Conservation (phyloP, 2,113 vertebrate species). For the Brachypodius melanocephalos region DNA sequence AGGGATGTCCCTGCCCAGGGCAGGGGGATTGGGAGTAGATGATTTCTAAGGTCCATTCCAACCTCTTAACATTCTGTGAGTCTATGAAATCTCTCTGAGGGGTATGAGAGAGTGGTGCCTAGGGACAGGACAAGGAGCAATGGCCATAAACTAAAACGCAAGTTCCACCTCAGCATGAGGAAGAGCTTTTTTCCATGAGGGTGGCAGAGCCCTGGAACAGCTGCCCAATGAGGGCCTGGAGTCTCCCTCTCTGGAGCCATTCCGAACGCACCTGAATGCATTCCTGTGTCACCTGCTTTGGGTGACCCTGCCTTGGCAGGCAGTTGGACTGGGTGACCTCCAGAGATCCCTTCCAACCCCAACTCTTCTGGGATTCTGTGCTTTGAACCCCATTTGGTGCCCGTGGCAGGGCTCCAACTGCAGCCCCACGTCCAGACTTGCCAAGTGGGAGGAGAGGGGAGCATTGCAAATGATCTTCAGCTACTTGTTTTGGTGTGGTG, state of each 20-base stretch:
- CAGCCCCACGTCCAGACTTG: not conserved
- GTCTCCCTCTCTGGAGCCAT: not conserved
- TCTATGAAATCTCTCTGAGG: not conserved
- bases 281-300: not conserved
- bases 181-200: not conserved
- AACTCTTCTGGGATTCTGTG: not conserved
- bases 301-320: not conserved
- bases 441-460: not conserved
- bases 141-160: not conserved
- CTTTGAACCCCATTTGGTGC: rapidly evolving
- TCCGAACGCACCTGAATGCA: not conserved
- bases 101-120: not conserved
- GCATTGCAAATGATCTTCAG: rapidly evolving
- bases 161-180: not conserved
- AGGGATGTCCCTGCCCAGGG: not conserved
- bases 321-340: not conserved
- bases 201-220: not conserved
- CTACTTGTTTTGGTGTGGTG: not conserved
- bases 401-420: not conserved
- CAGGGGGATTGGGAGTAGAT: not conserved
- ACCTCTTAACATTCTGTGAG: not conserved
- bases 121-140: not conserved
- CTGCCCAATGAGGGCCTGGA: not conserved
- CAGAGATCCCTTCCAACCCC: not conserved
- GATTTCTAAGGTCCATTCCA: not conserved